Conservation (phyloP, 1,140 invertebrate species). For the Microvelia longipes region DNA sequence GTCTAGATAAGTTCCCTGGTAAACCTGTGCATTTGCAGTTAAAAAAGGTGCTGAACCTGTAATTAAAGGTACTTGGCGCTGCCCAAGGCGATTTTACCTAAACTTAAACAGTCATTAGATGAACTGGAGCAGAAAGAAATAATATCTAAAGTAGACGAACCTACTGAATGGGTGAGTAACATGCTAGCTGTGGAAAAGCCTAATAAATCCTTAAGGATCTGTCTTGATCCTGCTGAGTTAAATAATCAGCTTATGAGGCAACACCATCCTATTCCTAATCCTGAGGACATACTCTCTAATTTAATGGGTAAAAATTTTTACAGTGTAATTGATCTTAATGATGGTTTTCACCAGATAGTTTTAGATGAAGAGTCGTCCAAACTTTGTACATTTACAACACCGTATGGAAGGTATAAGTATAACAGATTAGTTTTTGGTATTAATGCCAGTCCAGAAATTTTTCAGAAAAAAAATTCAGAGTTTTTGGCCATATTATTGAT, state of each 20-base stretch:
- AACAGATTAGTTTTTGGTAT: neutral
- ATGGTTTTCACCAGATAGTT: neutral
- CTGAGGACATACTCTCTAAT: neutral
- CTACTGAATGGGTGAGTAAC: neutral
- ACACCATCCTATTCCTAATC: neutral
- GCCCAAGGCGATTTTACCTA: neutral
- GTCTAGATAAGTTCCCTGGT: too few species aligned
- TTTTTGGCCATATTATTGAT: conserved; percentile 2
- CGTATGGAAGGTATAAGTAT: conserved; percentile 4
- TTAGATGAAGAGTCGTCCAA: neutral
- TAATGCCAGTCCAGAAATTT: conserved; percentile 1
- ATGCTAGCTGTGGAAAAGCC: neutral
- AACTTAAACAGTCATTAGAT: neutral
- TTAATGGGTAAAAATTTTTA: neutral
- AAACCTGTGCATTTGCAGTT: neutral
- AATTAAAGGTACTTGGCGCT: neutral
- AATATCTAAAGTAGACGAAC: neutral
- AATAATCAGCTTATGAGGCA: neutral
- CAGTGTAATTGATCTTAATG: neutral
- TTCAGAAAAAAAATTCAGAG: conserved; percentile 5
- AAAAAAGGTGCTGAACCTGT: neutral
- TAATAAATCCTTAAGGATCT: neutral
- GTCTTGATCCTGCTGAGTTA: neutral
- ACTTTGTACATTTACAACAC: neutral
- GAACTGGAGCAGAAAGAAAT: neutral